Conservation (phyloP, 1,140 invertebrate genomes). For the Sesamia nonagrioides region DNA sequence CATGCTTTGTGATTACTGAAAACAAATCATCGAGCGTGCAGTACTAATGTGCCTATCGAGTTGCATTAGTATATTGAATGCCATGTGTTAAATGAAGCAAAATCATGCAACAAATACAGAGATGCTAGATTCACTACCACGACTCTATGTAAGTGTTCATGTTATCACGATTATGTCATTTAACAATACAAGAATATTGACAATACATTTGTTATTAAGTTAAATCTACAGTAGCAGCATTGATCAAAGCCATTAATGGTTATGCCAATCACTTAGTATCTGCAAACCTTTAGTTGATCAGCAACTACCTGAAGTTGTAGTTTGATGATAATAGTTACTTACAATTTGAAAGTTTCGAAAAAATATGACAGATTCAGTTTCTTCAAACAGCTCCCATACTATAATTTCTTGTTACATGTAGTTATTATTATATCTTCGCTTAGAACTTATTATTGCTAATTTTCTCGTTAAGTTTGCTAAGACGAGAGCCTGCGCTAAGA, state of each 20-base stretch:
- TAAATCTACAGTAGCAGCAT: neutral
- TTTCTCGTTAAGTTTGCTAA: conserved; percentile 24
- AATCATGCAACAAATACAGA: neutral
- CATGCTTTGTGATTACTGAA: conserved; percentile 53
- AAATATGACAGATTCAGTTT: neutral
- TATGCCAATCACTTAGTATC: neutral
- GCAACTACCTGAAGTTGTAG: neutral
- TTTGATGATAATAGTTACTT: neutral
- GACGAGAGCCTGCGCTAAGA: conserved; percentile 43
- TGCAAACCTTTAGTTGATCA: neutral
- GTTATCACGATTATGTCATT: no score
- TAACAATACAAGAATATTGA: no score
- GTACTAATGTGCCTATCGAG: conserved; percentile 33
- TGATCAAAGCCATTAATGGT: conserved; percentile 38
- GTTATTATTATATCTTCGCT: neutral
- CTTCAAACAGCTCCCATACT: neutral
- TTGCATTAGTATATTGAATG: conserved; percentile 3
- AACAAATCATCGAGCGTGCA: conserved; percentile 51
- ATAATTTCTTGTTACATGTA: conserved; percentile 3
- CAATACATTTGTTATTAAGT: conserved; percentile 25
- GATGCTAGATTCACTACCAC: neutral
- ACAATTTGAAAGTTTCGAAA: neutral
- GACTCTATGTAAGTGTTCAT: no score
- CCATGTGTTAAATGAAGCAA: neutral
- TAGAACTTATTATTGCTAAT: conserved; percentile 12